A percentile compares a stretch with the other conserved stretches of the same genome.
These are phyloP conservation scores for Leucophenga varia DNA, from an alignment of 1,140 invertebrate genomes.

Conservation along the genomic window DNA sequence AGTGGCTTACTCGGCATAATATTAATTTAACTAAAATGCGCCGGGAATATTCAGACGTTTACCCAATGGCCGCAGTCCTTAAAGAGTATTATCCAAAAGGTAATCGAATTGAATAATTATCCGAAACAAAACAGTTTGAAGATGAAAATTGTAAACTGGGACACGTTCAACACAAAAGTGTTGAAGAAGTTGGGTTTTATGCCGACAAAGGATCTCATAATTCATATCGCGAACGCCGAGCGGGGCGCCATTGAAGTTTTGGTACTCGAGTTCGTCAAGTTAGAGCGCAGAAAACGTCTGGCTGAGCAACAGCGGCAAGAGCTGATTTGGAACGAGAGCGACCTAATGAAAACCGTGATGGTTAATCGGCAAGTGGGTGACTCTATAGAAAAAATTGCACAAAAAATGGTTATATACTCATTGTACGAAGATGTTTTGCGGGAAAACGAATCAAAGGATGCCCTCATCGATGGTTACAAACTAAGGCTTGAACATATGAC, in stretches of 20 bases:
- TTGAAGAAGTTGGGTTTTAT: too few species aligned
- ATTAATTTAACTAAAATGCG: too few species aligned
- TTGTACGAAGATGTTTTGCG: slow-evolving; percentile 57
- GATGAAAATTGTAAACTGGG: too few species aligned
- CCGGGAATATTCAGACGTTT: too few species aligned
- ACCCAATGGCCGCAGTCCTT: too few species aligned
- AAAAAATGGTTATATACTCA: slow-evolving; percentile 61
- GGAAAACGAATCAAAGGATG: slow-evolving; percentile 56
- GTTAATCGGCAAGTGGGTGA: slow-evolving; percentile 50
- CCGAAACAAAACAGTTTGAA: too few species aligned
- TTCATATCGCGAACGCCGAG: too few species aligned
- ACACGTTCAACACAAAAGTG: too few species aligned
- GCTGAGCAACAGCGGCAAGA: slow-evolving; percentile 34
- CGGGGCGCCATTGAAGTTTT: slow-evolving; percentile 69
- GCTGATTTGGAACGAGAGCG: slow-evolving; percentile 38
- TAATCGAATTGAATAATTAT: too few species aligned
- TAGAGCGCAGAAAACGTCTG: slow-evolving; percentile 41
- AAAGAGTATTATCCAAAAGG: too few species aligned
- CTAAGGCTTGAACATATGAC: slow-evolving; percentile 59
- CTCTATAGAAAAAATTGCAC: slow-evolving; percentile 51
- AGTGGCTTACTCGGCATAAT: too few species aligned
- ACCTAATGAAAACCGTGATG: slow-evolving; percentile 44
- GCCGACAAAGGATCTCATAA: too few species aligned
- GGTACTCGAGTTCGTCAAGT: slow-evolving; percentile 58
- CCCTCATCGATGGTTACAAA: slow-evolving; percentile 20